phyloP scores from a whole-genome alignment of 2,888 invertebrate genomes.

The Protophormia terraenovae region DNA sequence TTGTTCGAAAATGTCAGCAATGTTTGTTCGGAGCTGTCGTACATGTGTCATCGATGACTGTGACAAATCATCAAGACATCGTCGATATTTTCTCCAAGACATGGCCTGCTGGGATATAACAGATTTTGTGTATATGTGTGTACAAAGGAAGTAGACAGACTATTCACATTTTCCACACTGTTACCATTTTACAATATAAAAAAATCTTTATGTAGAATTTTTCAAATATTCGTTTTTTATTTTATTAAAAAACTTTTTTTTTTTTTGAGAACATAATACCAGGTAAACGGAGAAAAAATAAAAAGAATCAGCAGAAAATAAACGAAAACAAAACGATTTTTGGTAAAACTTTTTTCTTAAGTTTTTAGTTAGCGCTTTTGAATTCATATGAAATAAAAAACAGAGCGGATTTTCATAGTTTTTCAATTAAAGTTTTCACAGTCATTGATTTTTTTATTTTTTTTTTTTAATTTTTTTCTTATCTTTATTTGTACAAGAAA shows the following conservation, averaged over 20 bases:
- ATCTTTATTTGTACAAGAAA: no score
- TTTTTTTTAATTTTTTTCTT: no score
- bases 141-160: constrained; percentile 15
- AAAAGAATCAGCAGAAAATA: constrained; percentile 6
- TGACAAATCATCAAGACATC: no score
- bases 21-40: no score
- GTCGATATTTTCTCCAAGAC: no score
- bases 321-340: constrained; percentile 9
- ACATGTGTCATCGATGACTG: no score
- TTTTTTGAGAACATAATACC: constrained; percentile 39
- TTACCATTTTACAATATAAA: constrained; percentile 32
- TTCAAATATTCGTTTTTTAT: constrained; percentile 16
- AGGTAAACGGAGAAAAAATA: constrained; percentile 31
- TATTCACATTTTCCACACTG: constrained; percentile 51
- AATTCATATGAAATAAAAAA: constrained; percentile 47
- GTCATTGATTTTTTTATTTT: constrained; percentile 57
- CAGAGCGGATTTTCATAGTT: constrained; percentile 45
- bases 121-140: background rate
- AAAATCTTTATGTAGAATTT: constrained; percentile 30
- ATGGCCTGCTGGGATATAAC: no score
- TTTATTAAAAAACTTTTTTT: constrained; percentile 57
- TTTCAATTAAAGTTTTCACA: constrained; percentile 59
- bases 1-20: no score
- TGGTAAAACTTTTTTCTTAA: background rate
- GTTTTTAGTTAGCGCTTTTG: background rate